Conservation (phyloP, 2,797 vertebrate genomes). For the Pipistrellus nathusii region DNA sequence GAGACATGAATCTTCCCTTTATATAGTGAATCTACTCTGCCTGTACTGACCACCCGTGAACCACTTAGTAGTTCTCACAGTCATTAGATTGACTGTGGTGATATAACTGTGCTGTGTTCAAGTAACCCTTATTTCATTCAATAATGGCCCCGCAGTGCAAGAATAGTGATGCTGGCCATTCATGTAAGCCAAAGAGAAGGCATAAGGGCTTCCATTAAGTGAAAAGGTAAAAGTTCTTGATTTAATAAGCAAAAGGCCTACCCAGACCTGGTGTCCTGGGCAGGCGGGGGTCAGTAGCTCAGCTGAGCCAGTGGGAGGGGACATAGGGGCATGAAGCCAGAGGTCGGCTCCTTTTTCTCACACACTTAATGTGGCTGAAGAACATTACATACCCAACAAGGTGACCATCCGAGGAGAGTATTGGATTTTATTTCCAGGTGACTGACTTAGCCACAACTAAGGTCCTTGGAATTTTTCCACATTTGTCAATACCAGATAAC, state of each 20-base stretch:
- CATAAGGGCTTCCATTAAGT: not conserved
- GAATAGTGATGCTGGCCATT: not conserved
- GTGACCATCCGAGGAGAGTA: not conserved
- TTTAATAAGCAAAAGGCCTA: not conserved
- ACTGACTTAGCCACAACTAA: not conserved
- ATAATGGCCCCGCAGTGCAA: not conserved
- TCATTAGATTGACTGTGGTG: not conserved
- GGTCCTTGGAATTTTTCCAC: not conserved
- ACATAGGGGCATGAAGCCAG: rapidly evolving
- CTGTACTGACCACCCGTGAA: not conserved
- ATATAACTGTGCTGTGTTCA: not conserved
- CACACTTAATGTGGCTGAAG: rapidly evolving
- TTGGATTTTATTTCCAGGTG: conserved; percentile 2
- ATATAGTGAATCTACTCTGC: not conserved
- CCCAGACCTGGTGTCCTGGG: not conserved
- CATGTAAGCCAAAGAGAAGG: not conserved
- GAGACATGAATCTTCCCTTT: not conserved
- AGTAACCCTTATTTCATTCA: not conserved
- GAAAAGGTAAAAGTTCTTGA: not conserved
- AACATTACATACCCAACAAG: not conserved
- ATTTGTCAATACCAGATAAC: not conserved
- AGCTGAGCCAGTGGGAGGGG: not conserved
- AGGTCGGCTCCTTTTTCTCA: no score
- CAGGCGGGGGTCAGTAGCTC: rapidly evolving
- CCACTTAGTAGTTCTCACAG: not conserved